Evolutionary conservation across 2,797 vertebrate species (phyloP).

Genomic region (Scleropages formosus): DNA sequence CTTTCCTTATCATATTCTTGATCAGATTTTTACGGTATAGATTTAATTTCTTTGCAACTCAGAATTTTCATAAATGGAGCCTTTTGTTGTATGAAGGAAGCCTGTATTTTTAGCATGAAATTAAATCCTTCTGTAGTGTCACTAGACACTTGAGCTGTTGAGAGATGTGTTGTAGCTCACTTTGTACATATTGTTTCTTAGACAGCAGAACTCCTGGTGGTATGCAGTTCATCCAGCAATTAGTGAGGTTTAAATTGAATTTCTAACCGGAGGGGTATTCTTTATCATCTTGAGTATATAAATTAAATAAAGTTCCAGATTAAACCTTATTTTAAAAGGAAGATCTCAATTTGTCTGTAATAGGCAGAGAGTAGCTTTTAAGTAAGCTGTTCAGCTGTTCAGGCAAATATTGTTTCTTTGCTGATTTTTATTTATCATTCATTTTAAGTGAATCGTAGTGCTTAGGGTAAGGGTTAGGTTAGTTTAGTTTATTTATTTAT

Average conservation of each 20-base stretch:
- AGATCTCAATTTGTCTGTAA: slow-evolving; percentile 54
- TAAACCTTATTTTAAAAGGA: slow-evolving; percentile 57
- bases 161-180: slow-evolving; percentile 57
- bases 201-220: slow-evolving; percentile 69
- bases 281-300: slow-evolving; percentile 61
- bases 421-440: no score
- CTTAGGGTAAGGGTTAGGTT: no score
- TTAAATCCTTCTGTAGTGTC: not conserved
- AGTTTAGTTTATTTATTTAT: not conserved
- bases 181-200: slow-evolving; percentile 58
- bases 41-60: no score
- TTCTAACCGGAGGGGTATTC: slow-evolving; percentile 58
- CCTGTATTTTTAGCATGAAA: not conserved
- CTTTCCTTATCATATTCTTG: no score
- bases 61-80: slow-evolving; percentile 25
- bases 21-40: no score
- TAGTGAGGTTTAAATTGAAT: slow-evolving; percentile 65
- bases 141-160: not conserved
- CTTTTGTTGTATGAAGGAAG: not conserved
- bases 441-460: no score
- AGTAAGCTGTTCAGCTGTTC: slow-evolving; percentile 28
- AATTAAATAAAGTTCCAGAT: slow-evolving; percentile 73
- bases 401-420: no score
- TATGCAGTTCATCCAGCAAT: slow-evolving; percentile 66
- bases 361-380: slow-evolving; percentile 49